These are phyloP conservation scores for Triplophysa rosa DNA, from an alignment of 2,113 vertebrate species.

Conservation along the genomic window DNA sequence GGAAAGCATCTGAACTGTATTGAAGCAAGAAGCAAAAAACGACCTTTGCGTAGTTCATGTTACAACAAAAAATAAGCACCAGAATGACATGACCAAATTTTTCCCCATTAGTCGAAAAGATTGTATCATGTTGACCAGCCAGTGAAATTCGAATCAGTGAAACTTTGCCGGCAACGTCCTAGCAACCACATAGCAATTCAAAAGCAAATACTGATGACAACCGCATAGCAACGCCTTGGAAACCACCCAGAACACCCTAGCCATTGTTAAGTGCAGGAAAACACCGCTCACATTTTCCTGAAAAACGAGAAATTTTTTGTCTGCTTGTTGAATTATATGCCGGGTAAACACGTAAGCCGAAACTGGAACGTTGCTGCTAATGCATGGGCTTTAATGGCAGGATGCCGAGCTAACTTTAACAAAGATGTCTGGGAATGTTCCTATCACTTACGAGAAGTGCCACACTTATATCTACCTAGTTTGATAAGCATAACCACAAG, in stretches of 20 bases:
- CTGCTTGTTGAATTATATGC: background rate
- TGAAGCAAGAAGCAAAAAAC: too few species aligned
- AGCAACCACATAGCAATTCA: background rate
- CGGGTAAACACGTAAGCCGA: background rate
- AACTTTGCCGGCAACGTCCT: background rate
- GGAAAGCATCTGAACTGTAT: too few species aligned
- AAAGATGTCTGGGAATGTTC: slow-evolving; percentile 58
- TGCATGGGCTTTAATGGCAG: slow-evolving; percentile 54
- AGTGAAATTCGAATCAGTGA: too few species aligned
- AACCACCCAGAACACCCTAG: background rate
- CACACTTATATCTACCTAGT: slow-evolving; percentile 63
- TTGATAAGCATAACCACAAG: slow-evolving; percentile 61
- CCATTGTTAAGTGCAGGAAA: background rate
- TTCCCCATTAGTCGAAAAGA: too few species aligned
- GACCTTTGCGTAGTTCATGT: too few species aligned
- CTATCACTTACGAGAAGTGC: slow-evolving; percentile 60
- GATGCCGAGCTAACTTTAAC: slow-evolving; percentile 55
- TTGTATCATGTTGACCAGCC: too few species aligned
- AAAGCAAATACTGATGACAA: background rate
- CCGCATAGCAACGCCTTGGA: background rate
- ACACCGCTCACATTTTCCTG: background rate
- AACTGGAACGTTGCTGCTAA: slow-evolving; percentile 48
- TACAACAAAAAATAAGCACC: too few species aligned
- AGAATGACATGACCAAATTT: too few species aligned
- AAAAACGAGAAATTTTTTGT: background rate